These are phyloP conservation scores for Drosophila pegasa DNA, from an alignment of 2,888 invertebrate species.

Conservation along the genomic window DNA sequence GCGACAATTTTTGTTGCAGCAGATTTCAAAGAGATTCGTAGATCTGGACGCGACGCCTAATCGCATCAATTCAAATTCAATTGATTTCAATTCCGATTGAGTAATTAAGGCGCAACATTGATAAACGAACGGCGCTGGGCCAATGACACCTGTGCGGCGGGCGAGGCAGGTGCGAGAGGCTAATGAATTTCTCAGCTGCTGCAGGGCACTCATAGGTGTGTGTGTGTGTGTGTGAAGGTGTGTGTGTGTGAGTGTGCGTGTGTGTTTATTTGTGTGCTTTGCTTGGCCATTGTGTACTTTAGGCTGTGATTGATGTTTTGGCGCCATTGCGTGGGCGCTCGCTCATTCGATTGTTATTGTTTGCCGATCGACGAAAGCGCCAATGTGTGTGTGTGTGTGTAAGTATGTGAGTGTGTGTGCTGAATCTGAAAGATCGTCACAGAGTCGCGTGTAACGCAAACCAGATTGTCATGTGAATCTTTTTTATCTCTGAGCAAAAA, in stretches of 20 bases:
- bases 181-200: no score
- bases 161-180: constrained; percentile 40
- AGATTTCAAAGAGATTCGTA: neutral
- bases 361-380: constrained; percentile 43
- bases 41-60: constrained; percentile 5
- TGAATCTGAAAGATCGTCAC: constrained; percentile 39
- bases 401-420: constrained; percentile 9
- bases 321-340: constrained; percentile 66
- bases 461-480: constrained; percentile 74
- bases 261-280: no score
- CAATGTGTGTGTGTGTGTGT: neutral
- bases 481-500: constrained; percentile 37
- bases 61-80: constrained; percentile 35
- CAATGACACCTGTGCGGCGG: constrained; percentile 27
- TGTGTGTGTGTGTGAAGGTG: no score
- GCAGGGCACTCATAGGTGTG: no score
- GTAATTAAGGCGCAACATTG: constrained; percentile 60
- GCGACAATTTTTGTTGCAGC: constrained; percentile 33
- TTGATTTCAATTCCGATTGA: constrained; percentile 34
- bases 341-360: constrained; percentile 37
- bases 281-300: constrained; percentile 43
- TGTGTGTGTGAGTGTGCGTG: no score
- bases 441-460: constrained; percentile 60
- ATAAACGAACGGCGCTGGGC: constrained; percentile 45
- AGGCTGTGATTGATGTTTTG: constrained; percentile 73